A percentile compares a stretch with the other conserved stretches of the same genome.
These are phyloP conservation scores for Cariama cristata DNA, from an alignment of 2,113 vertebrate genomes.

Conservation along the genomic window DNA sequence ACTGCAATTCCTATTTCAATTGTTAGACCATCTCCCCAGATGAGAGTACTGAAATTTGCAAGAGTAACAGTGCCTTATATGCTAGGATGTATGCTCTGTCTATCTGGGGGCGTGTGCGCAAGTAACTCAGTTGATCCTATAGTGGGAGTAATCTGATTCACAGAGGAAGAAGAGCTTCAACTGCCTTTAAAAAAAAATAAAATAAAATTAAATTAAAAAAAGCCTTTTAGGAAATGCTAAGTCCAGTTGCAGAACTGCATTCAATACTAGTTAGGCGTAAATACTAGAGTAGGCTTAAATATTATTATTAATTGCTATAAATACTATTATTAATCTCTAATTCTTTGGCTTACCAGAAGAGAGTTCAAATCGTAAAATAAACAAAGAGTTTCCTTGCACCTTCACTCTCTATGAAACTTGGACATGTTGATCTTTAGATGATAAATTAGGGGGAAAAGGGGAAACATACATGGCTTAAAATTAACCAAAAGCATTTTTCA, in stretches of 20 bases:
- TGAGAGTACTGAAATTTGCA: background rate
- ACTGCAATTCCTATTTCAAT: background rate
- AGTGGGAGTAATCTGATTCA: background rate
- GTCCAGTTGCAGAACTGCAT: background rate
- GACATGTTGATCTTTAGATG: background rate
- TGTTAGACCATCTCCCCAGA: background rate
- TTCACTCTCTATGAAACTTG: background rate
- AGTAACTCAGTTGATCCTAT: background rate
- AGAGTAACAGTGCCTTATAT: background rate
- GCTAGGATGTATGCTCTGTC: background rate
- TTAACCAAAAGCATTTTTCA: background rate
- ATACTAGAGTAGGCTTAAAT: background rate
- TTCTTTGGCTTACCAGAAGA: background rate
- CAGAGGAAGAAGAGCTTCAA: background rate
- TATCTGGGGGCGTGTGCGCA: background rate
- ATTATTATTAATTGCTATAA: background rate
- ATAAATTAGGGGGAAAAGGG: fast-evolving
- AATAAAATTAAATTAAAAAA: background rate
- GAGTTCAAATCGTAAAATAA: background rate
- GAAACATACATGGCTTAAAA: background rate
- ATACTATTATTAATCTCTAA: background rate
- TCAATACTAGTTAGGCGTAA: background rate
- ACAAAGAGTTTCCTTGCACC: background rate
- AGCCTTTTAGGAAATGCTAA: background rate
- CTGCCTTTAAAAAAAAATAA: background rate